Conservation (phyloP, 2,113 vertebrate genomes). For the Maccullochella peelii region DNA sequence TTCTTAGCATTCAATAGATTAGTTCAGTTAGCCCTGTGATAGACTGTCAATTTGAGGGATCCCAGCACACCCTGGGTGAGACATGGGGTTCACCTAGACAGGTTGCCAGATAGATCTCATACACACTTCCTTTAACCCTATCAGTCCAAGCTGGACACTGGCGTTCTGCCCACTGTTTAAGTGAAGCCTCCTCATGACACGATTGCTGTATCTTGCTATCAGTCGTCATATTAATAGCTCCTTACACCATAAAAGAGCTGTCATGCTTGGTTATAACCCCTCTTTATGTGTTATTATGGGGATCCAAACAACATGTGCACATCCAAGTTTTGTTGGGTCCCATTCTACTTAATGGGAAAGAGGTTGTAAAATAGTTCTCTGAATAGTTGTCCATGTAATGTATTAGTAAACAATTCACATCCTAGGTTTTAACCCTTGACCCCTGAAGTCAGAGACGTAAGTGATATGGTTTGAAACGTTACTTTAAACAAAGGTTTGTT, state of each 20-base stretch:
- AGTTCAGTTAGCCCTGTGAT: neutral
- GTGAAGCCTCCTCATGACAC: neutral
- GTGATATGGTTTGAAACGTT: too few relatives aligned
- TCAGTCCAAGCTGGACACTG: neutral
- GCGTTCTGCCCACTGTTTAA: neutral
- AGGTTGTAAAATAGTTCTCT: too few relatives aligned
- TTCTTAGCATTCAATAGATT: neutral
- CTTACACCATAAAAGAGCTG: neutral
- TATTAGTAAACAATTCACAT: too few relatives aligned
- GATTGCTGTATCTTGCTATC: neutral
- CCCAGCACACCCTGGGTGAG: neutral
- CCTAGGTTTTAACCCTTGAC: too few relatives aligned
- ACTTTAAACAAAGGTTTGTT: too few relatives aligned
- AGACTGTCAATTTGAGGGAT: neutral
- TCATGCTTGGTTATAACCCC: neutral
- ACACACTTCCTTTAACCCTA: too few relatives aligned
- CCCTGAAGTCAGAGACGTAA: too few relatives aligned
- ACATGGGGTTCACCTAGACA: neutral
- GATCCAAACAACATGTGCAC: too few relatives aligned
- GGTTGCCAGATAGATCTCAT: neutral
- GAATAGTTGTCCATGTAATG: too few relatives aligned
- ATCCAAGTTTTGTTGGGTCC: too few relatives aligned
- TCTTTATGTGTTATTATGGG: too few relatives aligned
- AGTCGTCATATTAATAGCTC: neutral
- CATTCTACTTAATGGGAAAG: too few relatives aligned